Conservation (phyloP, 2,888 invertebrate species). For the Spatulosminthurus flaviceps region DNA sequence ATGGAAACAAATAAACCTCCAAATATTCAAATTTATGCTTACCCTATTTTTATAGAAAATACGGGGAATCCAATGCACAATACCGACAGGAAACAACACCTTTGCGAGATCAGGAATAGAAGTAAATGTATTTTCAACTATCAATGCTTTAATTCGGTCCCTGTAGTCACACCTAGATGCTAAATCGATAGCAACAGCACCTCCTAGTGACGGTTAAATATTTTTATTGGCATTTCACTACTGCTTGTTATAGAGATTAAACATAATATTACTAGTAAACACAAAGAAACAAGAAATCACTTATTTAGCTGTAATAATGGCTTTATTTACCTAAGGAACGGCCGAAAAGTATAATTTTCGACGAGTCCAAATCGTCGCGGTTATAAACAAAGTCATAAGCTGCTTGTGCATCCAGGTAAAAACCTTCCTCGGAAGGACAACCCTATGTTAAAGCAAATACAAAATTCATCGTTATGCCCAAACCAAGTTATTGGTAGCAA, state of each 20-base stretch:
- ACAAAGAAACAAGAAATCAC: no score
- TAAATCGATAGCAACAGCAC: slow-evolving; percentile 90
- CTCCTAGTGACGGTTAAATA: slow-evolving; percentile 72
- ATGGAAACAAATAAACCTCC: no score
- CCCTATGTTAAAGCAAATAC: slow-evolving; percentile 71
- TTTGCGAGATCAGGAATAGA: slow-evolving; percentile 93
- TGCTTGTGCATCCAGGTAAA: slow-evolving; percentile 87
- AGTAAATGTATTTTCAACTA: slow-evolving; percentile 95
- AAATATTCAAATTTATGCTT: no score
- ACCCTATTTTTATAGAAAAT: slow-evolving; percentile 93
- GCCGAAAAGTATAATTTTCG: slow-evolving; percentile 88
- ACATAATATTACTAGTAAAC: no score
- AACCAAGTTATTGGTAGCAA: no score
- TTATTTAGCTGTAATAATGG: no score
- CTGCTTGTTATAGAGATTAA: no score
- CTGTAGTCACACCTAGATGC: slow-evolving; percentile 80
- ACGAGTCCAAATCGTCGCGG: slow-evolving; percentile 83
- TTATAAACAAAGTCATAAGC: slow-evolving; percentile 85
- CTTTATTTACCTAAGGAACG: slow-evolving; percentile 76
- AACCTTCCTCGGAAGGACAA: slow-evolving; percentile 83
- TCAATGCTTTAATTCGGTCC: slow-evolving; percentile 82
- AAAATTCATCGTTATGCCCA: not conserved
- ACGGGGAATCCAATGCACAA: slow-evolving; percentile 80
- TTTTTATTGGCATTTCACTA: no score
- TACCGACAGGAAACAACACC: slow-evolving; percentile 78